Base-by-base conservation (phyloP, 2,113 vertebrate genomes). In the Planiliza haematocheilus region DNA sequence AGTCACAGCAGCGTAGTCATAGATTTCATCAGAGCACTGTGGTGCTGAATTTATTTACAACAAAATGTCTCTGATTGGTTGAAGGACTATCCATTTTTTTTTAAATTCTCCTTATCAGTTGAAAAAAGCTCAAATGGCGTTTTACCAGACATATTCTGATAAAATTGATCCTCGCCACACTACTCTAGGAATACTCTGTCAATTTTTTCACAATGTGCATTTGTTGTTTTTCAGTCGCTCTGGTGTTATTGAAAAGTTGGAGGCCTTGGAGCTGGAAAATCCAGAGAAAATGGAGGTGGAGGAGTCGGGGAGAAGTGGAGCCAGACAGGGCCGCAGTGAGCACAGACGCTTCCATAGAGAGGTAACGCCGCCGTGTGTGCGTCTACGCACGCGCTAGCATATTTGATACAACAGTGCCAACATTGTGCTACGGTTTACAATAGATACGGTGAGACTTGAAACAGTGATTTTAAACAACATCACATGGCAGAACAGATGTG, bases 211-310 rank as follows among this genome's bases (percentile, higher is more conserved):
- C n/a, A n/a, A n/a, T 49, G 50, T 71, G 0, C 57, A 14, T 79
- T 37, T 57, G 17, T 77, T 41, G 30, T 8, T 72, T 71, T 77
- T 8, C 71, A 93, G 93, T 72, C 94, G 94, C 50, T 93, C 91
- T 12, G 93, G 93, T 62, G 94, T 95, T 37, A 95, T 95, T 34
- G 94, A 95, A 89, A 95, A 95, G 90, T 49, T 95, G 77, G 93
- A 94, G 87, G 94, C 94, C 16, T 73, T 95, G 85, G 94, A 95
- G 81, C 85, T 95, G 85, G 94, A 95, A 89, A 92, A 95, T 48
- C 86, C 69, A 0, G 94, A 94, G 83, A 91, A 87, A 78, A 95
- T 95, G 94, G 94, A 94, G 74, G 91, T 94, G 73, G 93, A 94
- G 17, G 91, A 93, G 83, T 61, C 81, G 0, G 81, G 52, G 20